Evolutionary conservation across 2,888 invertebrate genomes (phyloP), one percentile per base, ranked within the genome.

Genomic region (Tenthredo notha): DNA sequence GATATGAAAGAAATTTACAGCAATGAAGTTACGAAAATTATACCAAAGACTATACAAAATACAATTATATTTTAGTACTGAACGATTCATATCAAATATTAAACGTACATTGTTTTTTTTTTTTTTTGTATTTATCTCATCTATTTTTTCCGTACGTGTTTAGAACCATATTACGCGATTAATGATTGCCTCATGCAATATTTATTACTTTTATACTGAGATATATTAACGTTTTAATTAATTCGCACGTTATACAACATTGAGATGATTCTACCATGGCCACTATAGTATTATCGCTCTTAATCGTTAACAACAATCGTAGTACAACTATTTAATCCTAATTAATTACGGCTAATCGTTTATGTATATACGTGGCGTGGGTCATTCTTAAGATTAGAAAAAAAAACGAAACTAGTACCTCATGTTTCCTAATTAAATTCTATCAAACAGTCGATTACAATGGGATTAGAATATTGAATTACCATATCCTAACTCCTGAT

Each of bases 171-270:
- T 61, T 50, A 61, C 61, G 40, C 12, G 70, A 83, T 67, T 67
- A 65, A 29, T 83, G 83, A 83, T 83, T 83, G 83, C 67, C 83
- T 83, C 43, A 21, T 83, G 83, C 83, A 50, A 83, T 70, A 40
- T 83, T 61, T 61, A 80, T 58, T 10, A 37, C 61, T 61, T 40
- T 7, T 50, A 67, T 25, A 65, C 29, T 47, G 25, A 29, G 25
- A 83, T 40, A 67, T 67, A 33, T 80, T 21, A 37, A 43, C 21
- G 61, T 65, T 65, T 80, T 9, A 61, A 61, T 61, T 65, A 77
- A 67, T 74, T 74, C 15, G 3, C 25, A 29, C 10, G 50, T 29
- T 50, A 67, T 83, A 43, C 50, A 50, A 70, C 83, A 67, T 67
- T n/a, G 47, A 80, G 43, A 25, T 15, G 29, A 33, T 67, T 65